Base-by-base conservation (phyloP, 1,140 invertebrate genomes). In the Trachymyrmex septentrionalis region DNA sequence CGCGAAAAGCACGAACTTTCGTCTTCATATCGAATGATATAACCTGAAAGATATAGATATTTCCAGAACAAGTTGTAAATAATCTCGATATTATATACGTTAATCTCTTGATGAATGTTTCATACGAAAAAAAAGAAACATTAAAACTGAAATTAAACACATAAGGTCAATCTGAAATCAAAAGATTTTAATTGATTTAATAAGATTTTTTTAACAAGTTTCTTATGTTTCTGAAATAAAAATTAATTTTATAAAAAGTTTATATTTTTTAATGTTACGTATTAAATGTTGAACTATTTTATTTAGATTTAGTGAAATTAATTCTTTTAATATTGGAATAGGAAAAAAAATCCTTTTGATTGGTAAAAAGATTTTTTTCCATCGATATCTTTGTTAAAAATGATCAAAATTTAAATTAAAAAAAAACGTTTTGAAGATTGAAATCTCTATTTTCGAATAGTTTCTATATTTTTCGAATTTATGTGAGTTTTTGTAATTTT, bases 51-150 rank as follows among this genome's bases (percentile, higher is more conserved):
- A 34, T 19, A 21, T 27, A 6, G 30, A 0, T 34, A 24, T 27
- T 27, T 48, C 24, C 19, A 19, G 27, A 48, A n/a, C 14, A 48
- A 44, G 48, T 50, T n/a, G 34, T 34, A 73, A 61, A 63, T 63
- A 84, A 44, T 63, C 21, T 5, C 24, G 80, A 75, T 75, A 61
- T 34, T 72, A n/a, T 14, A n/a, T 21, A 38, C 19, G 7, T 75
- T 44, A 34, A 61, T 48, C n/a, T 48, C 12, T 48, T n/a, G 16
- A 24, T 9, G 2, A 59, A 72, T 48, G 27, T 59, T 30, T 61
- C 12, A 21, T 14, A 6, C 3, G 38, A 1, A 30, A 59, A 9
- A 61, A 1, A 30, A 59, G 5, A 61, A 10, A 16, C 4, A 24
- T 30, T 30, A 14, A 72, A 38, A 10, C 9, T 38, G 10, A 1